phyloP scores from a whole-genome alignment of 2,797 vertebrate genomes.

The Pterois miles region DNA sequence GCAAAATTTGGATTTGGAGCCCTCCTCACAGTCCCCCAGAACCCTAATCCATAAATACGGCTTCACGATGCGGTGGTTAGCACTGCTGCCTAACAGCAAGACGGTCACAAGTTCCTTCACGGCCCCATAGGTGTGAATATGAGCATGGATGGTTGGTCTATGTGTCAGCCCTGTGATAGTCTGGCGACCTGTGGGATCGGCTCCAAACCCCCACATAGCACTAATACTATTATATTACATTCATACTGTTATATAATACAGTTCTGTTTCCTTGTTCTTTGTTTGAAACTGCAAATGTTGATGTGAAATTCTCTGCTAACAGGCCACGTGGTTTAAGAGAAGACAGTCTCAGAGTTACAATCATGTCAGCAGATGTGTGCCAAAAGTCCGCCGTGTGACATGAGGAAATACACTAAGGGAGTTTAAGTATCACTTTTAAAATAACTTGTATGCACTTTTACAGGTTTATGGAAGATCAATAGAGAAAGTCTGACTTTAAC shows the following conservation, averaged over 20 bases:
- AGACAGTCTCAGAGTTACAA: slow-evolving; percentile 13
- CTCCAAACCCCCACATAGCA: too few relatives aligned
- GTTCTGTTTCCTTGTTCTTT: slow-evolving; percentile 28
- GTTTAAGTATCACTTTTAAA: neutral
- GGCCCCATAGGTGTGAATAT: too few relatives aligned
- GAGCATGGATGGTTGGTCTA: too few relatives aligned
- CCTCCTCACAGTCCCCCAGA: too few relatives aligned
- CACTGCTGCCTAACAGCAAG: too few relatives aligned
- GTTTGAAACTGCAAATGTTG: slow-evolving; percentile 31
- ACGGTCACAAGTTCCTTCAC: too few relatives aligned
- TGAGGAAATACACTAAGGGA: neutral
- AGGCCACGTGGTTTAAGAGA: slow-evolving; percentile 35
- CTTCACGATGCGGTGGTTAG: too few relatives aligned
- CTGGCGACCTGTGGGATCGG: too few relatives aligned
- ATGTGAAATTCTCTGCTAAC: slow-evolving; percentile 35
- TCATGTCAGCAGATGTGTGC: slow-evolving; percentile 8
- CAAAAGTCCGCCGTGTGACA: neutral
- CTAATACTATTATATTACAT: too few relatives aligned
- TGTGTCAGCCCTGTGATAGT: too few relatives aligned
- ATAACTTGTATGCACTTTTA: neutral
- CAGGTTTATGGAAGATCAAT: neutral
- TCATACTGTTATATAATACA: too few relatives aligned
- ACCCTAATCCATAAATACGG: too few relatives aligned
- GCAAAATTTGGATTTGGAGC: neutral
- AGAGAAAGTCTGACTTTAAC: neutral